Conservation (phyloP, 2,797 vertebrate genomes). For the Eupleurogrammus muticus region DNA sequence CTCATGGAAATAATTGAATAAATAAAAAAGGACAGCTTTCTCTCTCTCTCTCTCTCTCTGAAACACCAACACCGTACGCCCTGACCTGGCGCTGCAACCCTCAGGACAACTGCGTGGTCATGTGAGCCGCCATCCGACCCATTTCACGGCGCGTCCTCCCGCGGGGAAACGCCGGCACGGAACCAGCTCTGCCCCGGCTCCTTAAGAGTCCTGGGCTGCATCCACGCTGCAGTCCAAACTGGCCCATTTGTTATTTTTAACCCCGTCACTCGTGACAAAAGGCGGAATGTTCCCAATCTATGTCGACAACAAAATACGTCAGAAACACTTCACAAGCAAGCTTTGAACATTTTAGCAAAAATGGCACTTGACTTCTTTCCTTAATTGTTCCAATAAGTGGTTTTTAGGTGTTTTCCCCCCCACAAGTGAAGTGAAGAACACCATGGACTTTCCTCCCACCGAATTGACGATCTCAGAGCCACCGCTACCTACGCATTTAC, state of each 20-base stretch:
- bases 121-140: slow-evolving; percentile 54
- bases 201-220: slow-evolving; percentile 19
- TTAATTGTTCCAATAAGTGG: too few relatives aligned
- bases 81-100: slow-evolving; percentile 45
- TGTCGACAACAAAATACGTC: background rate
- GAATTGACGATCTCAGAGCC: too few relatives aligned
- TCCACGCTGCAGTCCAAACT: slow-evolving; percentile 9
- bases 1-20: background rate
- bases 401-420: too few relatives aligned
- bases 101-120: slow-evolving; percentile 37
- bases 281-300: background rate
- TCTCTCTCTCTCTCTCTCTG: slow-evolving; percentile 17
- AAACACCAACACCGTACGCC: slow-evolving; percentile 27
- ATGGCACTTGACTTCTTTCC: too few relatives aligned
- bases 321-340: too few relatives aligned
- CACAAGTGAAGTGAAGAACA: too few relatives aligned
- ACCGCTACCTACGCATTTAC: background rate
- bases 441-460: too few relatives aligned
- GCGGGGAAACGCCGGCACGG: slow-evolving; percentile 34
- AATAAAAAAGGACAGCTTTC: slow-evolving; percentile 8
- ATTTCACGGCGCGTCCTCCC: slow-evolving; percentile 49
- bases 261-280: slow-evolving; percentile 14
- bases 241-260: slow-evolving; percentile 21
- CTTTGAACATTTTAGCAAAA: too few relatives aligned
- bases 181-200: slow-evolving; percentile 32